Evolutionary conservation across 2,797 vertebrate species (phyloP).

Genomic region (Chelidonichthys spinosus): DNA sequence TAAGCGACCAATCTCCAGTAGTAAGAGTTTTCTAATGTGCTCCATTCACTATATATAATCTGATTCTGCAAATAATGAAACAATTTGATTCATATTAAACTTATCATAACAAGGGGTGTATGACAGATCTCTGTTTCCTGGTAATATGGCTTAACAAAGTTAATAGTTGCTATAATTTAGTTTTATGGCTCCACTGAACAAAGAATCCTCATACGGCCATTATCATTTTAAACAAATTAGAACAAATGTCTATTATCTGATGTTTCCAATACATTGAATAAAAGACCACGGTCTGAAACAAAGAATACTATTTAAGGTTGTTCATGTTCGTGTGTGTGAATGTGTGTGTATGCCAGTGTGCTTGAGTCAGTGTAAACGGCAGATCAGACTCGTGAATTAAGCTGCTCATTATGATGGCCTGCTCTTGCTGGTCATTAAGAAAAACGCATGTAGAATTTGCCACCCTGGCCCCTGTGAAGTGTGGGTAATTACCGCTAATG

Average conservation of each 20-base stretch:
- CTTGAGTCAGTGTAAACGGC: slow-evolving; percentile 33
- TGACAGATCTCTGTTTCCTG: slow-evolving; percentile 6
- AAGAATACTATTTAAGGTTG: slow-evolving; percentile 71
- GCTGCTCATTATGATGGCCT: slow-evolving; percentile 93
- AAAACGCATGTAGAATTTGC: slow-evolving; percentile 87
- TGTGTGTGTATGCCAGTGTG: slow-evolving; percentile 40
- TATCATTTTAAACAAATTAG: slow-evolving; percentile 91
- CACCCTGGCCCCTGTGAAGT: slow-evolving; percentile 90
- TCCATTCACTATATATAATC: neutral
- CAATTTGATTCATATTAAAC: slow-evolving; percentile 33
- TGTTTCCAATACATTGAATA: slow-evolving; percentile 71
- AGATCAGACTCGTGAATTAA: slow-evolving; percentile 94
- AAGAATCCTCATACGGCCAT: slow-evolving; percentile 88
- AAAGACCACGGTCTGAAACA: slow-evolving; percentile 53
- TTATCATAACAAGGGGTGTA: slow-evolving; percentile 23
- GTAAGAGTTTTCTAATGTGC: neutral
- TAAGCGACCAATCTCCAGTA: neutral
- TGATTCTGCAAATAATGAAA: slow-evolving; percentile 29
- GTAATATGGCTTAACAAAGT: slow-evolving; percentile 34
- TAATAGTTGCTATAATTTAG: slow-evolving; percentile 34
- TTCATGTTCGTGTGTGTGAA: slow-evolving; percentile 34
- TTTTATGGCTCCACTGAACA: slow-evolving; percentile 67
- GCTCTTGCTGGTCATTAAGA: slow-evolving; percentile 94
- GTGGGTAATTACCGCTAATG: slow-evolving; percentile 98
- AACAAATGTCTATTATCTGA: slow-evolving; percentile 84